Percentiles rank a stretch among this genome's conserved stretches.
phyloP scores from a whole-genome alignment of 2,888 invertebrate species.

The Rotaria socialis region DNA sequence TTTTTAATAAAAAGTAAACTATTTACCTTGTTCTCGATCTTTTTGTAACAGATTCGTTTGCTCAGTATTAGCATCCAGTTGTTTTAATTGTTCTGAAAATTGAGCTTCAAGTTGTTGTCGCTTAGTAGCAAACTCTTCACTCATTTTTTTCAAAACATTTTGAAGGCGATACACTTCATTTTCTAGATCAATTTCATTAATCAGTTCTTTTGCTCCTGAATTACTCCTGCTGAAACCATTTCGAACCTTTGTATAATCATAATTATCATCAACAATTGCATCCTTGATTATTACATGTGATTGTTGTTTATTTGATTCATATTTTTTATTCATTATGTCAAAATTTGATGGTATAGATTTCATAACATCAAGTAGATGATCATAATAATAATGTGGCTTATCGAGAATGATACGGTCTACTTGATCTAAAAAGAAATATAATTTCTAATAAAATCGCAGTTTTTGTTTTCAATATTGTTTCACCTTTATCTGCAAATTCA shows the following conservation, averaged over 20 bases:
- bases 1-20: too few relatives aligned
- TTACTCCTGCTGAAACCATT: not conserved
- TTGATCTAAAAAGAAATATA: not conserved
- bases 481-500: conserved; percentile 15
- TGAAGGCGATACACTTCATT: not conserved
- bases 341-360: not conserved
- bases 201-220: not conserved
- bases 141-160: not conserved
- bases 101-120: not conserved
- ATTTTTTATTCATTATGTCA: conserved; percentile 1
- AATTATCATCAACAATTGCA: conserved; percentile 16
- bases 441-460: too few relatives aligned
- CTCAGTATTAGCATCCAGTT: not conserved
- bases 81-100: not conserved
- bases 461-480: not conserved
- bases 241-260: not conserved
- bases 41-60: not conserved
- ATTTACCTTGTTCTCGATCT: conserved; percentile 1
- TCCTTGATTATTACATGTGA: not conserved
- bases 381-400: conserved; percentile 12
- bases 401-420: conserved; percentile 26
- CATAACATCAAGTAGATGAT: not conserved
- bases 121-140: not conserved
- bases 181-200: conserved; percentile 9
- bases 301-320: not conserved